Percentiles rank a stretch among this genome's conserved stretches.
Evolutionary conservation across 2,113 vertebrate species (phyloP).

Genomic region (Ivindomyrus marchei): DNA sequence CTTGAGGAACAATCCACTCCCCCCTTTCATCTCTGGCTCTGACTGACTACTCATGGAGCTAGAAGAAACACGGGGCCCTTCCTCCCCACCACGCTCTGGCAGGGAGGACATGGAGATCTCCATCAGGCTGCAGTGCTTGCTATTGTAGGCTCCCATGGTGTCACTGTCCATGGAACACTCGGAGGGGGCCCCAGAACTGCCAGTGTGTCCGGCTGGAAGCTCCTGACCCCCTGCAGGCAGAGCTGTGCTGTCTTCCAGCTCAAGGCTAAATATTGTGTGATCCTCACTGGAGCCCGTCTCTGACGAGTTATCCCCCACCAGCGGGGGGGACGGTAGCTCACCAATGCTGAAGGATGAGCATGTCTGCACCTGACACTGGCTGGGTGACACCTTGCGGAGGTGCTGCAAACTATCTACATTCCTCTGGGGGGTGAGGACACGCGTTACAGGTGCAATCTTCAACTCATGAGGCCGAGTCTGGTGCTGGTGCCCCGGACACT

Average conservation of each 20-base stretch:
- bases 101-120: constrained; percentile 63
- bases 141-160: constrained; percentile 44
- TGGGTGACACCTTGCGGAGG: constrained; percentile 77
- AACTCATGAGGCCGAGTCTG: constrained; percentile 68
- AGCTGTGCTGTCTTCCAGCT: constrained; percentile 45
- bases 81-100: constrained; percentile 42
- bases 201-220: constrained; percentile 29
- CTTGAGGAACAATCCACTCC: constrained; percentile 70
- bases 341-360: constrained; percentile 76
- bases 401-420: constrained; percentile 82
- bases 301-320: constrained; percentile 46
- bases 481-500: constrained; percentile 63
- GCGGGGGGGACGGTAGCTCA: constrained; percentile 42
- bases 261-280: constrained; percentile 60
- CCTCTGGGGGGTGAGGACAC: constrained; percentile 70
- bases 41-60: constrained; percentile 74
- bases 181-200: constrained; percentile 58
- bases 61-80: constrained; percentile 53
- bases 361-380: constrained; percentile 82
- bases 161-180: constrained; percentile 67
- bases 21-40: constrained; percentile 54
- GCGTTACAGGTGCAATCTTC: constrained; percentile 68
- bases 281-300: constrained; percentile 60
- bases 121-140: constrained; percentile 51
- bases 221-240: constrained; percentile 23